A percentile compares a stretch with the other conserved stretches of the same genome.
These are phyloP conservation scores for Himalopsyche kuldschensis DNA, from an alignment of 2,888 invertebrate genomes.

Conservation along the genomic window DNA sequence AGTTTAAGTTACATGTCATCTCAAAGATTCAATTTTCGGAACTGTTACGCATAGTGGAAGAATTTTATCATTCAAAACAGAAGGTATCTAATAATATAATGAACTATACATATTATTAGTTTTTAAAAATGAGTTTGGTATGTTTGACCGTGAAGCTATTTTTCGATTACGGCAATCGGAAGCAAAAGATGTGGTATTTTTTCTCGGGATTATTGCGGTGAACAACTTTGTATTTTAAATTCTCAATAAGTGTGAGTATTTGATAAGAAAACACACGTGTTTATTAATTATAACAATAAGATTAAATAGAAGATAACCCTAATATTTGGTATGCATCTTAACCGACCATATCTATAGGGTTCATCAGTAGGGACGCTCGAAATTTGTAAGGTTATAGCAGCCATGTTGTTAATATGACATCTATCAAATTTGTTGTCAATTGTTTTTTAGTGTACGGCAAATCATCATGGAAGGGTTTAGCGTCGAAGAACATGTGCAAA, in stretches of 20 bases:
- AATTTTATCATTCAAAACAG: not conserved
- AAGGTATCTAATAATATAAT: not conserved
- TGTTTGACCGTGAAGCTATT: not conserved
- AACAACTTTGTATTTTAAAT: not conserved
- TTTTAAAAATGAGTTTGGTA: not conserved
- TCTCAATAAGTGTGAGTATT: not conserved
- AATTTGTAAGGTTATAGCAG: no score
- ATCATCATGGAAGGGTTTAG: no score
- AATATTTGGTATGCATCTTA: no score
- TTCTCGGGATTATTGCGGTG: not conserved
- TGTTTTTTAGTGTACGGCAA: no score
- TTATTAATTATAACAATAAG: not conserved
- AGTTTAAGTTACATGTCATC: not conserved
- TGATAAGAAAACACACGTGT: not conserved
- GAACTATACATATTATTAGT: not conserved
- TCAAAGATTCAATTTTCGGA: not conserved
- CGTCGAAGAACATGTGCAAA: no score
- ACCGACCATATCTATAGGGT: no score
- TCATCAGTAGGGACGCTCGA: no score
- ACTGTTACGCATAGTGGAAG: not conserved
- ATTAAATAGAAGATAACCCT: no score
- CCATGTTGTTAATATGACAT: no score
- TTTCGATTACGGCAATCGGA: not conserved
- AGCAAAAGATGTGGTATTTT: not conserved
- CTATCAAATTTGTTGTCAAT: no score